These are phyloP conservation scores for Trachelus troglodyta DNA, from an alignment of 2,888 invertebrate genomes.

Conservation along the genomic window DNA sequence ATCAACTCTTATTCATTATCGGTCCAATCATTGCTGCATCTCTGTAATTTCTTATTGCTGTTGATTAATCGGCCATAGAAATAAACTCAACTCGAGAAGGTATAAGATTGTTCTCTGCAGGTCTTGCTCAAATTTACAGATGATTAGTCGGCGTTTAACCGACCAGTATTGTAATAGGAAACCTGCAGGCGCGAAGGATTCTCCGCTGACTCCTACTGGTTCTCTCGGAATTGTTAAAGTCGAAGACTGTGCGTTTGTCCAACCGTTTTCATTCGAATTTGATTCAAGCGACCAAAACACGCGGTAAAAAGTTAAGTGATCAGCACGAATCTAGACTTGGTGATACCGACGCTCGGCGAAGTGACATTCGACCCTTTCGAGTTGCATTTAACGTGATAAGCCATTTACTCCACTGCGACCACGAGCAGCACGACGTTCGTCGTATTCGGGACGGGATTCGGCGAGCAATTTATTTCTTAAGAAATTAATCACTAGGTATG, in stretches of 20 bases:
- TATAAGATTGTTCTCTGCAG: not conserved
- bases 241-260: not conserved
- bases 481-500: not conserved
- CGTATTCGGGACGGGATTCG: not conserved
- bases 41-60: not conserved
- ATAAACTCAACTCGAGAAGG: not conserved
- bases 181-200: not conserved
- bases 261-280: not conserved
- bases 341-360: not conserved
- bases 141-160: not conserved
- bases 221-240: not conserved
- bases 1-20: not conserved
- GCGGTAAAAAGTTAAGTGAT: not conserved
- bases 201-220: not conserved
- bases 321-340: not conserved
- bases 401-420: not conserved
- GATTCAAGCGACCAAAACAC: not conserved
- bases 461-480: not conserved
- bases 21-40: not conserved
- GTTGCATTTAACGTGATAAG: not conserved
- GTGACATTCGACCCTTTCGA: not conserved
- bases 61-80: not conserved
- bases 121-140: not conserved
- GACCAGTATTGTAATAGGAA: not conserved
- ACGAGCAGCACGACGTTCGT: not conserved